These are phyloP conservation scores for Palaemon carinicauda DNA, from an alignment of 1,140 invertebrate genomes.

Conservation along the genomic window DNA sequence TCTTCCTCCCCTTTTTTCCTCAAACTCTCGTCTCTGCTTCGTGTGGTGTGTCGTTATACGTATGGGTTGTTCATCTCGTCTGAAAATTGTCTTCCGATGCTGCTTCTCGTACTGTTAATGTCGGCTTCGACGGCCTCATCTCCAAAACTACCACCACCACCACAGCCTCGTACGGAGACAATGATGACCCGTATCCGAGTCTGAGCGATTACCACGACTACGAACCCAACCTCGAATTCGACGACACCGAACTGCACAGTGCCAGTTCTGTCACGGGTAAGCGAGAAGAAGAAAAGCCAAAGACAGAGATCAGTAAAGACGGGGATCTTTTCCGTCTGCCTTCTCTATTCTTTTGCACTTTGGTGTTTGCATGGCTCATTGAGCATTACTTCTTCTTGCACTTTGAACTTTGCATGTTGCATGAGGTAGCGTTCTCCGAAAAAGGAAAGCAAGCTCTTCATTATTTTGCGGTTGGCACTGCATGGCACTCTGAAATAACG, in stretches of 20 bases:
- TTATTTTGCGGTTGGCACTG: too few species aligned
- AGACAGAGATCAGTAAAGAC: not conserved
- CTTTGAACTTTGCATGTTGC: too few species aligned
- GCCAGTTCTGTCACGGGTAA: slow-evolving; percentile 55
- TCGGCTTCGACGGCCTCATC: not conserved
- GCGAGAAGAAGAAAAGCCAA: not conserved
- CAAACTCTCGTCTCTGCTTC: too few species aligned
- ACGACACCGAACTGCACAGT: slow-evolving; percentile 82
- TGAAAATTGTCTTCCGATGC: not conserved
- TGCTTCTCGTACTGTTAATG: not conserved
- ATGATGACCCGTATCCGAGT: slow-evolving; percentile 85
- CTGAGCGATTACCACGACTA: slow-evolving; percentile 91
- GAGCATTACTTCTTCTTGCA: too few species aligned
- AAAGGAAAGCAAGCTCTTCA: too few species aligned
- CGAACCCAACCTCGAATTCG: slow-evolving; percentile 94
- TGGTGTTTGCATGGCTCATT: too few species aligned
- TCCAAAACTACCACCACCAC: not conserved
- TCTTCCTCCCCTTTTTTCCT: not conserved
- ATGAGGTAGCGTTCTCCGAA: too few species aligned
- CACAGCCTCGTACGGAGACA: slow-evolving; percentile 64
- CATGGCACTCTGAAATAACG: too few species aligned
- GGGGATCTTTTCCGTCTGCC: not conserved
- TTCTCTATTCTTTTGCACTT: too few species aligned
- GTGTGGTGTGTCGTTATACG: not conserved
- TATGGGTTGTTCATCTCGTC: not conserved